These are phyloP conservation scores for Trissolcus brochymenae DNA, from an alignment of 2,888 invertebrate genomes.

Conservation along the genomic window DNA sequence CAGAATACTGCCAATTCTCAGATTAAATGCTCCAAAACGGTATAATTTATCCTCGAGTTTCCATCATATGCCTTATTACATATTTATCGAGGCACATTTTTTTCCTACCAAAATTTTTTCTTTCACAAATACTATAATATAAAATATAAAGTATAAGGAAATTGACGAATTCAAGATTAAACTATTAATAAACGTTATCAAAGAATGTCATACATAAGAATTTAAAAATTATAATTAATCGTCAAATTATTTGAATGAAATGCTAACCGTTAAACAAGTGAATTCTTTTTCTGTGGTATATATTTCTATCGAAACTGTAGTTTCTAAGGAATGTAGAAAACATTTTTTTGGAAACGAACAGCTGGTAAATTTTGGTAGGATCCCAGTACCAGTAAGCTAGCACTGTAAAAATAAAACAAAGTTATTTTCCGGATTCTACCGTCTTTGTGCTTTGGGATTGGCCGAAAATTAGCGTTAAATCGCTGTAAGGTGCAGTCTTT, in stretches of 20 bases:
- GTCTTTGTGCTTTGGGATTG: constrained; percentile 16
- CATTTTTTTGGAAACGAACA: no score
- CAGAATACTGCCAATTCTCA: constrained; percentile 52
- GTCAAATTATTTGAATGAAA: no score
- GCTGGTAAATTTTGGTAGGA: no score
- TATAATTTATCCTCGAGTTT: constrained; percentile 23
- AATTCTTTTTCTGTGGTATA: no score
- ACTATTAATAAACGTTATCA: not conserved
- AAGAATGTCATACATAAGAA: no score
- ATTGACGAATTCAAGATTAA: not conserved
- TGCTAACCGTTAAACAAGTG: no score
- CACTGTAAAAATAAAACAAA: not conserved
- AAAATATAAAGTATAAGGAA: not conserved
- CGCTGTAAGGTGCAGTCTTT: constrained; percentile 31
- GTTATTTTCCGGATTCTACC: constrained; percentile 2
- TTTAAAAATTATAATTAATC: no score
- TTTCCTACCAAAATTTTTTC: not conserved
- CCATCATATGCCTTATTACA: constrained; percentile 20
- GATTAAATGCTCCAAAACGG: constrained; percentile 36
- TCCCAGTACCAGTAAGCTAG: no score
- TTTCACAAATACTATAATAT: not conserved
- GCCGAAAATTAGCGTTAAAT: constrained; percentile 43
- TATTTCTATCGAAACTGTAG: no score
- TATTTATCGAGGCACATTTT: constrained; percentile 12
- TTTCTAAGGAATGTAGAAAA: no score